Evolutionary conservation across 1,140 invertebrate genomes (phyloP), one percentile per base, ranked within the genome.

Genomic region (Drosophila dunni): DNA sequence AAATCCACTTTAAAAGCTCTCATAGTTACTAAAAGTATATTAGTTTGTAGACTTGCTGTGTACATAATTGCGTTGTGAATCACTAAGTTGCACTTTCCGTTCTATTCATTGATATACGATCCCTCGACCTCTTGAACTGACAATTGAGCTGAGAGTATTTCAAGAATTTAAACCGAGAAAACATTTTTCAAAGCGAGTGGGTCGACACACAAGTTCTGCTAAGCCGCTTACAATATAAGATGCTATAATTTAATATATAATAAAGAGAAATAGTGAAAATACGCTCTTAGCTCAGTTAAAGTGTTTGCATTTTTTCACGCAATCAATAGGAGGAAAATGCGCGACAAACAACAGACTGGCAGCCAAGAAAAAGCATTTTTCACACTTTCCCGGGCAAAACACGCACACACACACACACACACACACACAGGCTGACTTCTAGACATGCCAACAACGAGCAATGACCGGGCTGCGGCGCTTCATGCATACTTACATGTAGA

Each of bases 361-460:
- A 29, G 24, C 24, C 15, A 58, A 58, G 40, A 62, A 44, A 60
- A 58, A 33, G 64, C 46, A 73, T 60, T 73, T 75, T 70, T 69
- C 50, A 75, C 71, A 70, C 66, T 75, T 75, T 69, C 58, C 57
- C 66, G 54, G 17, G 7, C 51, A 46, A 29, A 29, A 6, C 63
- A 58, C 15, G 17, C 15, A 46, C 44, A 46, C 44, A 46, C 15
- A 20, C 44, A 46, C 63, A 57, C 44, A 45, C 44, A 46, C 15
- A 46, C 44, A 46, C 44, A 46, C 8, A 46, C 44, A 58, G 34
- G 24, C 15, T 33, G 65, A 72, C 69, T 72, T 72, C 69, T 58
- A 68, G 54, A 66, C 65, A 33, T 34, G 51, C 40, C 63, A 54
- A 33, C 70, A 53, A 46, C 70, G 65, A 48, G 57, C 65, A 69